phyloP scores from a whole-genome alignment of 2,888 invertebrate species.

The Tromatobia lineatoria region DNA sequence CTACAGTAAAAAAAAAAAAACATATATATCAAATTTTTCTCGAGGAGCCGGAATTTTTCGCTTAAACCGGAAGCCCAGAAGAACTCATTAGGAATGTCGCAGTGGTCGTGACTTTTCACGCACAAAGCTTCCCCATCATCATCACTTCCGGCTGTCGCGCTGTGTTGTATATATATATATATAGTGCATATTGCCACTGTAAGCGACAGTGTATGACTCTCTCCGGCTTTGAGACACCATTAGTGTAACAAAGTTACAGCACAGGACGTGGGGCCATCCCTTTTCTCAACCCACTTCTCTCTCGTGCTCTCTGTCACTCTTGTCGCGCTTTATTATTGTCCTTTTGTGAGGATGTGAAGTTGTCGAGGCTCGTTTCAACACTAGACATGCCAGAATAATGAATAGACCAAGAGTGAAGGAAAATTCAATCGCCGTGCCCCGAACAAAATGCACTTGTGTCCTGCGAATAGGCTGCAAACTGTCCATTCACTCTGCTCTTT shows the following conservation, averaged over 20 bases:
- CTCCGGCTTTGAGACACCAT: slow-evolving; percentile 58
- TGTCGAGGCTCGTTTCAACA: slow-evolving; percentile 13
- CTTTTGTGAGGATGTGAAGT: slow-evolving; percentile 46
- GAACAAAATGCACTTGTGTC: not conserved
- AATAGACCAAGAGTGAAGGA: slow-evolving; percentile 15
- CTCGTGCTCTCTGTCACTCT: slow-evolving; percentile 23
- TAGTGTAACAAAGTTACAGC: slow-evolving; percentile 63
- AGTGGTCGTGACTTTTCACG: slow-evolving; percentile 46
- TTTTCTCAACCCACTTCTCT: slow-evolving; percentile 37
- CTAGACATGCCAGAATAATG: slow-evolving; percentile 4
- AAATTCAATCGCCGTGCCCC: slow-evolving; percentile 48
- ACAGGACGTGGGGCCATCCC: slow-evolving; percentile 33
- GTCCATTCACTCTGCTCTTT: too few relatives aligned
- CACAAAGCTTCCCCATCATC: slow-evolving; percentile 14
- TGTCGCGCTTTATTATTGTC: slow-evolving; percentile 39
- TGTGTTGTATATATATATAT: slow-evolving; percentile 6
- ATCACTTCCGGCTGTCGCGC: not conserved
- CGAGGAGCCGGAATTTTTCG: not conserved
- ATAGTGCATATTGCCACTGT: not conserved
- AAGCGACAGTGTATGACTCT: slow-evolving; percentile 48
- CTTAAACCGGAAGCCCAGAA: slow-evolving; percentile 39
- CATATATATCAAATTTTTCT: not conserved
- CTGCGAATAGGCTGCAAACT: not conserved
- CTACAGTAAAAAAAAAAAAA: too few relatives aligned
- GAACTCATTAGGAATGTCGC: not conserved